Base-by-base conservation (phyloP, 1,140 invertebrate species). In the Aphidius gifuensis region DNA sequence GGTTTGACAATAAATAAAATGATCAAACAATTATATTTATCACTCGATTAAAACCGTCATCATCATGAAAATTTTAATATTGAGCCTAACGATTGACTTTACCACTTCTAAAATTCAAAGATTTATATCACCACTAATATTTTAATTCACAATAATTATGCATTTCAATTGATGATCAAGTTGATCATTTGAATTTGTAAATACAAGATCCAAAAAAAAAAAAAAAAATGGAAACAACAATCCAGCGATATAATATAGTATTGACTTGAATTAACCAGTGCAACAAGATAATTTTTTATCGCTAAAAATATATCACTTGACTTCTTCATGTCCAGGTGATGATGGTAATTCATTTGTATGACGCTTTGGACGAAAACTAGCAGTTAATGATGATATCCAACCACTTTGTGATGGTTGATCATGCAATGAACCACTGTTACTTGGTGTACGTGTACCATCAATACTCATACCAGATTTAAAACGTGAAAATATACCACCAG, bases 401-500 rank as follows among this genome's bases (percentile, higher is more conserved):
- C 79, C 74, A 45, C 67, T 74, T n/a, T 67, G 61, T 7, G 68
- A 62, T 4, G 60, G 64, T 23, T 75, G 77, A 8, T 81, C 78
- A 49, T 80, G 71, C 6, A 80, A 62, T 0, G 78, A 79, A n/a
- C 76, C 71, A 59, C 80, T 80, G 62, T 75, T 79, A 55, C 76
- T 80, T 11, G 71, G 68, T 46, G 73, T 78, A 23, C 74, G 70
- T 3, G 70, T 76, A n/a, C 77, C 74, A 57, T 81, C 80, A 54
- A 80, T 80, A 50, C 74, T 80, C 74, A 81, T 80, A 0, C 80
- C 80, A 0, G 78, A 79, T 46, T 75, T 79, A 60, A 80, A 76
- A 9, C 80, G 68, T 16, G 77, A 81, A 54, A 80, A 74, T 32
- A 32, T 32, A 6, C 80, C 21, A 7, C 79, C 73, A 0, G 76